Conservation (phyloP, 2,113 vertebrate genomes). For the Phaetusa simplex region DNA sequence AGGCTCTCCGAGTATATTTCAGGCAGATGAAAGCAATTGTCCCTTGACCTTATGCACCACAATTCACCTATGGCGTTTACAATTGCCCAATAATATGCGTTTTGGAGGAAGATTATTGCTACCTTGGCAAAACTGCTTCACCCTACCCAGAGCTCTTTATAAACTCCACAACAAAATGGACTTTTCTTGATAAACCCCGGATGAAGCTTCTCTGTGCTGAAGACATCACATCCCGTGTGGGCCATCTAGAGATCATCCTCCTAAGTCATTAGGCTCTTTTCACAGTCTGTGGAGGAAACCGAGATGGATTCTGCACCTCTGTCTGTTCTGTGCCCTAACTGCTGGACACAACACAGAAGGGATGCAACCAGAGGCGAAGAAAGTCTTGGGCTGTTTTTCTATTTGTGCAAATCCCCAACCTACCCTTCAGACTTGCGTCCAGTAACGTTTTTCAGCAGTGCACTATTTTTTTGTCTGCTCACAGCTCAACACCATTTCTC, state of each 20-base stretch:
- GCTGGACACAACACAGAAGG: not conserved
- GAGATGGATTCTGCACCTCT: not conserved
- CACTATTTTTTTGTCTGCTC: not conserved
- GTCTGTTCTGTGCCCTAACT: not conserved
- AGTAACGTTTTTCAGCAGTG: not conserved
- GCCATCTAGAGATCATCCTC: not conserved
- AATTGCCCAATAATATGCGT: not conserved
- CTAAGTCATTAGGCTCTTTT: not conserved
- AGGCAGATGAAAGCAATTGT: not conserved
- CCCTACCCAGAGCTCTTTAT: not conserved
- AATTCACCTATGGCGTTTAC: not conserved
- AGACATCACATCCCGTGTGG: not conserved
- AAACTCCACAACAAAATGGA: not conserved
- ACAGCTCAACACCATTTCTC: not conserved
- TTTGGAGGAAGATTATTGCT: not conserved
- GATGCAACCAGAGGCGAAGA: not conserved
- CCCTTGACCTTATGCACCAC: not conserved
- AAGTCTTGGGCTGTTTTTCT: not conserved
- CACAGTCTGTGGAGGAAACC: not conserved
- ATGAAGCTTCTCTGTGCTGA: not conserved
- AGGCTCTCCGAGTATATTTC: not conserved
- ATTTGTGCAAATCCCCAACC: not conserved
- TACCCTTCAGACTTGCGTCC: not conserved
- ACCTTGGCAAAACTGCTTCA: not conserved
- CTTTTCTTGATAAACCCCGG: not conserved